phyloP scores from a whole-genome alignment of 2,113 vertebrate species.

The Hydrochoerus hydrochaeris region DNA sequence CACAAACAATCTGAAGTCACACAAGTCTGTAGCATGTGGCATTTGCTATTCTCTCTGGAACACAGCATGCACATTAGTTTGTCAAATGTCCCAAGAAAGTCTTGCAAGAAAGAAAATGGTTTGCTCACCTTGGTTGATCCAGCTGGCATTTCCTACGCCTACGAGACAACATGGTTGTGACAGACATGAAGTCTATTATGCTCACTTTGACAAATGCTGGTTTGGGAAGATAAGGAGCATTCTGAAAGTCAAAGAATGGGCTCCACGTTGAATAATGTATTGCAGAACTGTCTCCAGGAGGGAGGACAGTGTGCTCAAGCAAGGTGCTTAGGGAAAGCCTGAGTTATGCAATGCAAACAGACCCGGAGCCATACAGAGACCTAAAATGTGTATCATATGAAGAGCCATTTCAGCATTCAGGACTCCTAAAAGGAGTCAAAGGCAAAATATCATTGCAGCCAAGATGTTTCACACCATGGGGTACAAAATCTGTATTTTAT shows the following conservation, averaged over 20 bases:
- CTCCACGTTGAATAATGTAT: background rate
- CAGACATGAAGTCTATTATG: background rate
- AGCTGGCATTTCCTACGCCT: background rate
- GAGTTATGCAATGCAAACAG: background rate
- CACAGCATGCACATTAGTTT: background rate
- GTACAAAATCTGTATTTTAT: background rate
- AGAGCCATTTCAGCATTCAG: background rate
- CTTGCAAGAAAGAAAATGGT: background rate
- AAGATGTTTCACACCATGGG: background rate
- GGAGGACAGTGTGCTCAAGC: background rate
- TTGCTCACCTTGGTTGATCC: background rate
- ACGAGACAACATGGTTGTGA: background rate
- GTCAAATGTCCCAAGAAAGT: conserved; percentile 11
- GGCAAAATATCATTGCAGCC: background rate
- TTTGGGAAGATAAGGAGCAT: background rate
- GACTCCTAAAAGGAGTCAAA: background rate
- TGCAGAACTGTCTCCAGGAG: background rate
- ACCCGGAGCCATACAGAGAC: background rate
- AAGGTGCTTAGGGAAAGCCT: background rate
- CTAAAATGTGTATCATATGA: background rate
- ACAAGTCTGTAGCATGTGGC: background rate
- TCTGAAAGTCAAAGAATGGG: background rate
- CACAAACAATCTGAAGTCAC: background rate
- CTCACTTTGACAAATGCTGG: background rate
- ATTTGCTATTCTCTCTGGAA: background rate